A percentile compares a stretch with the other conserved stretches of the same genome.
Conservation (phyloP, 92 coral and sea anemone genomes). For the Virgularia gustaviana region DNA sequence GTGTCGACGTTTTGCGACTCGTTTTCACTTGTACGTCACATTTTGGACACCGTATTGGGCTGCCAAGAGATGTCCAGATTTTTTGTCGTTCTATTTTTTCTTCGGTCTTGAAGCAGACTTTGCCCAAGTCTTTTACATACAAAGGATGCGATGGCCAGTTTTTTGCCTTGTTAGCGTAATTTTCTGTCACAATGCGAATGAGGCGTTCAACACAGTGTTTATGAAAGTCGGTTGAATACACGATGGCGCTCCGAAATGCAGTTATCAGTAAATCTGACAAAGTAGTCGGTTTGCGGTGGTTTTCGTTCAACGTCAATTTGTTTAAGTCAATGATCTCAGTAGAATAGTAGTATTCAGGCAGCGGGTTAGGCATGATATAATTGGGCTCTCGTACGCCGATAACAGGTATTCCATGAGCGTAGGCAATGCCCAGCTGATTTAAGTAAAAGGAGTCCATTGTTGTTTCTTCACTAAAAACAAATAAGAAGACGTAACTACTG, state of each 20-base stretch:
- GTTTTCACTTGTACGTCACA: slow-evolving; percentile 59
- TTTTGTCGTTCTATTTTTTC: slow-evolving; percentile 11
- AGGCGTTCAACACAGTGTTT: slow-evolving; percentile 83
- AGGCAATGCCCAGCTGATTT: slow-evolving; percentile 92
- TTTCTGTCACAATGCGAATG: slow-evolving; percentile 68
- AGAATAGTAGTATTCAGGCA: slow-evolving; percentile 89
- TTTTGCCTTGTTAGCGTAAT: slow-evolving; percentile 58
- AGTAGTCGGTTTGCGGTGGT: slow-evolving; percentile 48
- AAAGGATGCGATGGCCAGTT: slow-evolving; percentile 57
- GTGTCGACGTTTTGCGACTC: slow-evolving; percentile 51
- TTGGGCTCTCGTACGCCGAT: slow-evolving; percentile 85
- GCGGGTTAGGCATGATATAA: slow-evolving; percentile 82
- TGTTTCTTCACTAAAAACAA: slow-evolving; percentile 82
- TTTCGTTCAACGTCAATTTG: slow-evolving; percentile 43
- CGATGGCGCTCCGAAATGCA: slow-evolving; percentile 84
- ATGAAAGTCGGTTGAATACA: slow-evolving; percentile 89
- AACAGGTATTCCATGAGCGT: slow-evolving; percentile 75
- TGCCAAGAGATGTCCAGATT: slow-evolving; percentile 25
- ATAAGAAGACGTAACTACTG: slow-evolving; percentile 71
- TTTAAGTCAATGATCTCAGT: slow-evolving; percentile 83
- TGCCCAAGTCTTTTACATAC: slow-evolving; percentile 22
- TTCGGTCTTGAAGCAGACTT: slow-evolving; percentile 14
- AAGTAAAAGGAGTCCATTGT: slow-evolving; percentile 70
- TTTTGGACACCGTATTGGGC: slow-evolving; percentile 65
- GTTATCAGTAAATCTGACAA: slow-evolving; percentile 71